A percentile compares a stretch with the other conserved stretches of the same genome.
Evolutionary conservation across 37 sponge, comb jelly and placozoan species (phyloP).

Genomic region (Eunapius fragilis): DNA sequence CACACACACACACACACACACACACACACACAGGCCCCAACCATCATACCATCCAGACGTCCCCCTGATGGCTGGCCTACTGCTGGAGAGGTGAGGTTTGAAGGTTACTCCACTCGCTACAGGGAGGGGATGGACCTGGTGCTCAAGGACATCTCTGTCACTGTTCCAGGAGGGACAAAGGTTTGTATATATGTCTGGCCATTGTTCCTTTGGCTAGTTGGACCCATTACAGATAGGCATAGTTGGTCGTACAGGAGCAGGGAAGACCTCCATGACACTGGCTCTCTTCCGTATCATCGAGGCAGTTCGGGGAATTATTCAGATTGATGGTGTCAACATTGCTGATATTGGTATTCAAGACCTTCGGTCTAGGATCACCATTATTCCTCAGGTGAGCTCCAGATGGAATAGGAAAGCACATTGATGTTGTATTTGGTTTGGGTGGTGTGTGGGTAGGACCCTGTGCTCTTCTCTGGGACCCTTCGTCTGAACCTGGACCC

Average conservation of each 20-base stretch:
- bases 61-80: constrained; percentile 83
- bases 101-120: constrained; percentile 80
- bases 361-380: constrained; percentile 83
- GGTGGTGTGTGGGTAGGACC: constrained; percentile 57
- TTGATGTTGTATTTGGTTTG: background rate
- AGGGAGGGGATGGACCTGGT: constrained; percentile 88
- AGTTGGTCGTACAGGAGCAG: constrained; percentile 94
- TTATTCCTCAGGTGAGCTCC: constrained; percentile 88
- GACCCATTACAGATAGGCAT: constrained; percentile 77
- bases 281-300: constrained; percentile 92
- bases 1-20: constrained; percentile 37
- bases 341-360: constrained; percentile 79
- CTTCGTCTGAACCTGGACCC: constrained; percentile 93
- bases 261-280: constrained; percentile 91
- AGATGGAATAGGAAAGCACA: background rate
- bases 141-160: constrained; percentile 63
- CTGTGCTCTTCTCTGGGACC: constrained; percentile 92
- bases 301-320: constrained; percentile 76
- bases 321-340: constrained; percentile 77
- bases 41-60: constrained; percentile 41
- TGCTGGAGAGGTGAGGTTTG: constrained; percentile 76
- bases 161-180: constrained; percentile 84
- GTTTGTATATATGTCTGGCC: constrained; percentile 19
- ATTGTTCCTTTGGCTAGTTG: background rate
- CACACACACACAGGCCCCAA: constrained; percentile 59